phyloP scores from a whole-genome alignment of 2,888 invertebrate genomes.

The Seira ritae region DNA sequence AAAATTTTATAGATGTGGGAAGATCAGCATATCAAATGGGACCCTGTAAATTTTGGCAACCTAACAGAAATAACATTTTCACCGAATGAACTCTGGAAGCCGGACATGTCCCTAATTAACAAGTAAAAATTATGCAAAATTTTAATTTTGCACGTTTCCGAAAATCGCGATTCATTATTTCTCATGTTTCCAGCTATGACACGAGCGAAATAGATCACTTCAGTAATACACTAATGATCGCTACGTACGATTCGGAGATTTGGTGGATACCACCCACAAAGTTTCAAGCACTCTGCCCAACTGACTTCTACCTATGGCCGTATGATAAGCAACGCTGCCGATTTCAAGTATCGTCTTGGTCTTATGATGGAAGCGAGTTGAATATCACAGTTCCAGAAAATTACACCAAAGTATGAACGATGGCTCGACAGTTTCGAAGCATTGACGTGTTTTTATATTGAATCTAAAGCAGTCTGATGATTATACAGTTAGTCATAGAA shows the following conservation, averaged over 20 bases:
- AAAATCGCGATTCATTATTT: background rate
- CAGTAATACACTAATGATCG: constrained; percentile 36
- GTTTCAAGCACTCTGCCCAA: constrained; percentile 45
- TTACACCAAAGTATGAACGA: constrained; percentile 34
- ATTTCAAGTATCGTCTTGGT: constrained; percentile 44
- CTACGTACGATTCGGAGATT: background rate
- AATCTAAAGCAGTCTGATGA: no score
- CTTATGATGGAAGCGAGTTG: constrained; percentile 41
- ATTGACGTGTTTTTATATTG: background rate
- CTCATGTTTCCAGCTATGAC: constrained; percentile 27
- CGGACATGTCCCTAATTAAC: constrained; percentile 44
- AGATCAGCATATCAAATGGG: constrained; percentile 59
- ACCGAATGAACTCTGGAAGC: constrained; percentile 52
- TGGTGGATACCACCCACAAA: constrained; percentile 60
- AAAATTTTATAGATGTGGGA: constrained; percentile 13
- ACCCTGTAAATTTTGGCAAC: constrained; percentile 55
- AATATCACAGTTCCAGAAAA: constrained; percentile 23
- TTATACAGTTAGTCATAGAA: constrained; percentile 17
- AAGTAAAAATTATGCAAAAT: constrained; percentile 29
- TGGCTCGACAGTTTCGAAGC: no score
- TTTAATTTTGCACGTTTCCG: background rate
- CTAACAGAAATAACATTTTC: constrained; percentile 44
- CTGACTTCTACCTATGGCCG: constrained; percentile 56
- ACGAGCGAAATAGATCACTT: constrained; percentile 57
- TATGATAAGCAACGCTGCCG: constrained; percentile 57